Percentiles rank a stretch among this genome's conserved stretches.
Evolutionary conservation across 1,140 invertebrate genomes (phyloP).

Genomic region (Diorhabda carinulata): DNA sequence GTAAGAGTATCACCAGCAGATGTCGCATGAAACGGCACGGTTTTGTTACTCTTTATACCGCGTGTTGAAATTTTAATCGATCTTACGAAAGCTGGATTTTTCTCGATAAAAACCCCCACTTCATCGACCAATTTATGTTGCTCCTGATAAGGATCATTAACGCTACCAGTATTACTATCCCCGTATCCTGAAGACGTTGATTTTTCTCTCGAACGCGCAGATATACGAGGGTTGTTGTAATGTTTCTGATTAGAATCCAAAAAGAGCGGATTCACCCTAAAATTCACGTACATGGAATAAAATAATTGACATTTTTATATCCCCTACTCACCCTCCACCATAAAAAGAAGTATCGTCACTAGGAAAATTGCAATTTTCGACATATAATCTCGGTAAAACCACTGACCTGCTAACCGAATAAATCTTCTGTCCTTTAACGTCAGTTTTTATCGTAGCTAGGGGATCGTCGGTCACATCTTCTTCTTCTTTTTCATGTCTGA

Average conservation of each 20-base stretch:
- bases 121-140: constrained; percentile 35
- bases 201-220: constrained; percentile 29
- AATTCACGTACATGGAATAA: constrained; percentile 12
- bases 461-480: constrained; percentile 33
- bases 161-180: constrained; percentile 36
- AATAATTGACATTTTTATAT: background rate
- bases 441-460: constrained; percentile 26
- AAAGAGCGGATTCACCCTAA: constrained; percentile 36
- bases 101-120: constrained; percentile 36
- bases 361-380: constrained; percentile 13
- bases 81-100: constrained; percentile 43
- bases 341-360: background rate
- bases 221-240: constrained; percentile 7
- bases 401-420: constrained; percentile 36
- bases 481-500: constrained; percentile 4
- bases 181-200: constrained; percentile 44
- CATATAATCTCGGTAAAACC: constrained; percentile 17
- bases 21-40: constrained; percentile 34
- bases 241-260: constrained; percentile 9
- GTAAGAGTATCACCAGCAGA: constrained; percentile 40
- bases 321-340: constrained; percentile 15
- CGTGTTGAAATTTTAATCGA: constrained; percentile 34
- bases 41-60: constrained; percentile 21
- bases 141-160: constrained; percentile 34
- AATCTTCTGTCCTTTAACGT: constrained; percentile 17